Evolutionary conservation across 1,140 invertebrate genomes (phyloP).

Genomic region (Atta cephalotes): DNA sequence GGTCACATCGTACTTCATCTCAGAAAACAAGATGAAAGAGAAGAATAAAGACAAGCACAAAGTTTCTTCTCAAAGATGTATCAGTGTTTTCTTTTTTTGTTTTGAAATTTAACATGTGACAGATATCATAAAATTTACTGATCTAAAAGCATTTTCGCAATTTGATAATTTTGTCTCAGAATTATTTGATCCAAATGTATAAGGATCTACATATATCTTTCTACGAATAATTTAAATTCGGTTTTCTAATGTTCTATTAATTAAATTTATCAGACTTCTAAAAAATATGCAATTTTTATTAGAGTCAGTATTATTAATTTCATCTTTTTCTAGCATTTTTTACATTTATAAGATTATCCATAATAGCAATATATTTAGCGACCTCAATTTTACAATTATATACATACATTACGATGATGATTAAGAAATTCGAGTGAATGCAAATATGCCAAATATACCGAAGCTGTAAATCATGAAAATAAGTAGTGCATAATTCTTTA

Average conservation of each 20-base stretch:
- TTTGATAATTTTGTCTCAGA: neutral
- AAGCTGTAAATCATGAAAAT: neutral
- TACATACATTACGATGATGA: neutral
- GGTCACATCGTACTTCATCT: neutral
- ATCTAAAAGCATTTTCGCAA: neutral
- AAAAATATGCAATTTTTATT: neutral
- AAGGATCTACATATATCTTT: neutral
- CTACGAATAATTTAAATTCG: neutral
- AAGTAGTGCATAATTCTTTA: neutral
- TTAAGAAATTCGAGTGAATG: too few relatives aligned
- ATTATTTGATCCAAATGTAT: neutral
- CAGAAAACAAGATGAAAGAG: constrained; percentile 2
- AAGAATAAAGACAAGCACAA: neutral
- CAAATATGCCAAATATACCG: neutral
- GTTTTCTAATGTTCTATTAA: neutral
- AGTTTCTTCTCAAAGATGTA: neutral
- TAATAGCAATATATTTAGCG: neutral
- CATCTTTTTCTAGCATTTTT: neutral
- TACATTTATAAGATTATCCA: neutral
- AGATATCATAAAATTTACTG: neutral
- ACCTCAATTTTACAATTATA: neutral
- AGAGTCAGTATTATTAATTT: neutral
- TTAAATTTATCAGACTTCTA: neutral
- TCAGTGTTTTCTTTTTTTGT: constrained; percentile 5
- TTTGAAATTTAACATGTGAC: neutral